These are phyloP conservation scores for Nansenia antarctica DNA, from an alignment of 2,113 vertebrate species.

Conservation along the genomic window DNA sequence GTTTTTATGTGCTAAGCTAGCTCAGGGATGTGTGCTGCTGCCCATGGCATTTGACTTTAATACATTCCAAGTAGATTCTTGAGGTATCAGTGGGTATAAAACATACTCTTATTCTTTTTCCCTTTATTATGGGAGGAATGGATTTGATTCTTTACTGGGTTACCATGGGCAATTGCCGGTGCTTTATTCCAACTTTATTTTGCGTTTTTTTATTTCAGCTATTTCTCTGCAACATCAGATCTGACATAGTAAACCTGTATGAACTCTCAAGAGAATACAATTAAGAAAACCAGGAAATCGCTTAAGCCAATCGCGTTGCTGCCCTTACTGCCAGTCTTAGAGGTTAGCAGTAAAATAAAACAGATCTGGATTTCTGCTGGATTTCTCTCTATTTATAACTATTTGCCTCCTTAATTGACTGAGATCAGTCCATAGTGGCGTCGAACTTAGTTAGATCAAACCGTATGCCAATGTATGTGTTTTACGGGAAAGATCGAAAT, in stretches of 20 bases:
- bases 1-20: not conserved
- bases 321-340: not conserved
- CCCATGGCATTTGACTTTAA: not conserved
- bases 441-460: not conserved
- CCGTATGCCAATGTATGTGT: too few species aligned
- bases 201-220: constrained; percentile 10
- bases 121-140: not conserved
- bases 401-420: not conserved
- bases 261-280: constrained; percentile 14
- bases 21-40: constrained; percentile 3
- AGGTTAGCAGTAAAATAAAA: not conserved
- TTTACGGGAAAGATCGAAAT: not conserved
- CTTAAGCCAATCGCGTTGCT: not conserved
- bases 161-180: constrained; percentile 11
- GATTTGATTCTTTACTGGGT: not conserved
- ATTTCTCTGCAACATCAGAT: constrained; percentile 21
- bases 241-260: constrained; percentile 23
- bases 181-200: not conserved
- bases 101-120: not conserved
- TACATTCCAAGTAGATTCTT: constrained; percentile 8
- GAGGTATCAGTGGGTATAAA: constrained; percentile 3
- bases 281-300: not conserved
- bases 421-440: too few species aligned
- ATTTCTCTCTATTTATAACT: not conserved
- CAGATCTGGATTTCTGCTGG: not conserved